These are phyloP conservation scores for Hirtodrosophila alboralis DNA, from an alignment of 2,888 invertebrate species.

Conservation along the genomic window DNA sequence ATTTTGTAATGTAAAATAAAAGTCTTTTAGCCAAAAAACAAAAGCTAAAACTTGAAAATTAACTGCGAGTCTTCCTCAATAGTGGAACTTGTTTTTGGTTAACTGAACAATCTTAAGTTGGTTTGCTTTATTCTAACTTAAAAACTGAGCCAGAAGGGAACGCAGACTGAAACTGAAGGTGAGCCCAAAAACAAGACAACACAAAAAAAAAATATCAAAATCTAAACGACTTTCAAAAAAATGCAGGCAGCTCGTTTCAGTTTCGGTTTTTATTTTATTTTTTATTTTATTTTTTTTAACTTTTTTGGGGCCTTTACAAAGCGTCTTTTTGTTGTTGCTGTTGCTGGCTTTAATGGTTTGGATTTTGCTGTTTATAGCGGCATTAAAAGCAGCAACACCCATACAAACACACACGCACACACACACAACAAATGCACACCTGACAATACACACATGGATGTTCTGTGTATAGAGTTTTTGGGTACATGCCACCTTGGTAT, in stretches of 20 bases:
- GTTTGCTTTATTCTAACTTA: constrained; percentile 30
- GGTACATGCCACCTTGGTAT: constrained; percentile 74
- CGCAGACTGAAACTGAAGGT: constrained; percentile 36
- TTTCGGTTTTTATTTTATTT: constrained; percentile 47
- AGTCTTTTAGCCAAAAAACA: constrained; percentile 5
- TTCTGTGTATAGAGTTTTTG: constrained; percentile 34
- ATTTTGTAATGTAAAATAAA: constrained; percentile 32
- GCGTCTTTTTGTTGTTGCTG: constrained; percentile 54
- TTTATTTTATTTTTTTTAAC: constrained; percentile 14
- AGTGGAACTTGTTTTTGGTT: constrained; percentile 40
- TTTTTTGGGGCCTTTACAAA: constrained; percentile 41
- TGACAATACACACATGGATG: constrained; percentile 28
- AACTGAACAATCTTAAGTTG: constrained; percentile 10
- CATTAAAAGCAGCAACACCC: constrained; percentile 53
- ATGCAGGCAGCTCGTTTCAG: constrained; percentile 62
- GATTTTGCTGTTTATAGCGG: constrained; percentile 49
- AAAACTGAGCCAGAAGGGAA: constrained; percentile 31
- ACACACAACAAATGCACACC: constrained; percentile 55
- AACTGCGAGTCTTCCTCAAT: constrained; percentile 20
- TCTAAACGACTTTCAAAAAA: constrained; percentile 71
- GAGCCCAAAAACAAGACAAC: constrained; percentile 21
- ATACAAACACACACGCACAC: constrained; percentile 30
- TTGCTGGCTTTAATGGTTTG: constrained; percentile 41
- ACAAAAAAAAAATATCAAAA: constrained; percentile 23
- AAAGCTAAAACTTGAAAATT: background rate